A percentile compares a stretch with the other conserved stretches of the same genome.
Evolutionary conservation across 2,888 invertebrate species (phyloP).

Genomic region (Lithophane leautieri): DNA sequence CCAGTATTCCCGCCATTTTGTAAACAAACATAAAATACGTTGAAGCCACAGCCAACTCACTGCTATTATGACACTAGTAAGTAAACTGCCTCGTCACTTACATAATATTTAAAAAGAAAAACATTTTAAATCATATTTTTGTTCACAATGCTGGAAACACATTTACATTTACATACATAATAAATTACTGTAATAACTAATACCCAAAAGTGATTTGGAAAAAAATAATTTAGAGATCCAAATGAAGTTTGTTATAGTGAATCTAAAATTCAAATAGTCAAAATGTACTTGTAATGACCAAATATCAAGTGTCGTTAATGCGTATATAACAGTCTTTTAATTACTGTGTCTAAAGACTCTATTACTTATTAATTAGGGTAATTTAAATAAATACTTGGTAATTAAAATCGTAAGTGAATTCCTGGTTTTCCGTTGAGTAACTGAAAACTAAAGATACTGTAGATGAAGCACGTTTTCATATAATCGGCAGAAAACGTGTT

Average conservation of each 20-base stretch:
- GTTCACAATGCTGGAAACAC: no score
- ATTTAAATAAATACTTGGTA: constrained; percentile 15
- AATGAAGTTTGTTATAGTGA: background rate
- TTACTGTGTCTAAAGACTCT: background rate
- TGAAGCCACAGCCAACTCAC: background rate
- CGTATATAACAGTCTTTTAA: constrained; percentile 15
- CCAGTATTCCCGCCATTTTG: constrained; percentile 62
- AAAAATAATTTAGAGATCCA: constrained; percentile 4
- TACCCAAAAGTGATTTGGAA: constrained; percentile 23
- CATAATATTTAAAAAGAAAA: constrained; percentile 22
- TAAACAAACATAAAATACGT: constrained; percentile 15
- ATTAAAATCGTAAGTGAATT: constrained; percentile 23
- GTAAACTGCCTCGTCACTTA: constrained; percentile 28
- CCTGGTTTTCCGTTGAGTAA: constrained; percentile 14
- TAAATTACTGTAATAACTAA: background rate
- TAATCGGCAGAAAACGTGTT: constrained; percentile 14
- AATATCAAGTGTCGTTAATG: background rate
- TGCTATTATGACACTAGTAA: constrained; percentile 4
- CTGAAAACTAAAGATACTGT: background rate
- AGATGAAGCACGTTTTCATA: constrained; percentile 16
- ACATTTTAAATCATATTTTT: constrained; percentile 16
- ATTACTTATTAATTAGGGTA: constrained; percentile 2
- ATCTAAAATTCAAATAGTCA: constrained; percentile 15
- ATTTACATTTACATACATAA: background rate
- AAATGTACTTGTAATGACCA: background rate